phyloP scores from a whole-genome alignment of 2,888 invertebrate species.

The Atrina japonica region DNA sequence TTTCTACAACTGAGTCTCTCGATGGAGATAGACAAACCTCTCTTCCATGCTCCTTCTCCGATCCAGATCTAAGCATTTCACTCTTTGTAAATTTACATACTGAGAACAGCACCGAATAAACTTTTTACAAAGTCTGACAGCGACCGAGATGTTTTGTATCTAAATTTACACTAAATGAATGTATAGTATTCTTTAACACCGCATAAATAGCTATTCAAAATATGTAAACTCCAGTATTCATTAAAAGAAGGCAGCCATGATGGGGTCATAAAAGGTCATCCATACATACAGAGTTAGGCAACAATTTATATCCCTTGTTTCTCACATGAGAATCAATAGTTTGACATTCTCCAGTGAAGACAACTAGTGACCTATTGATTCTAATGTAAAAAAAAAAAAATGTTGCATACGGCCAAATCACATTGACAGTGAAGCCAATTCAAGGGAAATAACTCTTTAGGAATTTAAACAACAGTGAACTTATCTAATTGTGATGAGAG shows the following conservation, averaged over 20 bases:
- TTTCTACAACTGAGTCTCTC: not conserved
- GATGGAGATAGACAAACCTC: not conserved
- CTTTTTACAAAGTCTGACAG: no score
- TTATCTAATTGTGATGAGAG: no score
- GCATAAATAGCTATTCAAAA: no score
- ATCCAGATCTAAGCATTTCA: slow-evolving; percentile 8
- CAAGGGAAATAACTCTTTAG: no score
- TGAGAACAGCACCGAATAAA: not conserved
- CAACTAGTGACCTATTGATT: not conserved
- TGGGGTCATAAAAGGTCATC: not conserved
- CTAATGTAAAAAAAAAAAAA: not conserved
- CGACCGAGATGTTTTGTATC: no score
- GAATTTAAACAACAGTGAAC: no score
- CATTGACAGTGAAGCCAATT: no score
- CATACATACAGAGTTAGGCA: slow-evolving; percentile 4
- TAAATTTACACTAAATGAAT: no score
- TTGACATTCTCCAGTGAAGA: not conserved
- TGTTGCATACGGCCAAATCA: no score
- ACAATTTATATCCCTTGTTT: slow-evolving; percentile 1
- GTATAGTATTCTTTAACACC: no score
- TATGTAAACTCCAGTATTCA: not conserved
- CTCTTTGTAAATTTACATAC: not conserved
- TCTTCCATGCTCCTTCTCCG: not conserved
- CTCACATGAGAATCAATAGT: not conserved
- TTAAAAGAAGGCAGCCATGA: slow-evolving; percentile 6